Percentiles rank a stretch among this genome's conserved stretches.
phyloP scores from a whole-genome alignment of 2,888 invertebrate genomes.

The Azorinus chamasolen region DNA sequence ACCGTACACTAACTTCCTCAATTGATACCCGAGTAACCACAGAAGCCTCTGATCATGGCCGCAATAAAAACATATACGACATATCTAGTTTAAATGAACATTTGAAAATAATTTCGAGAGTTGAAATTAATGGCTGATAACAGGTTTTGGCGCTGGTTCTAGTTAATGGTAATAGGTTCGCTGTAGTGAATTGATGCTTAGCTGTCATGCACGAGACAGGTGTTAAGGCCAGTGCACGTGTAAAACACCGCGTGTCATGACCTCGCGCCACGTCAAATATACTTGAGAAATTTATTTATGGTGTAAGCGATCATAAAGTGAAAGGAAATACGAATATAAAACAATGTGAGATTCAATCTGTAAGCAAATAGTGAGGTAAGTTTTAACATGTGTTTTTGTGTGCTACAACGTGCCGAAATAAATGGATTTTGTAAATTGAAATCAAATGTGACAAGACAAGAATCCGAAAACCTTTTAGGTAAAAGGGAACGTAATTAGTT shows the following conservation, averaged over 20 bases:
- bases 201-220: constrained; percentile 45
- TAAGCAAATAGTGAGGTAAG: background rate
- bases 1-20: no score
- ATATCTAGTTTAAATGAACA: constrained; percentile 47
- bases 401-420: no score
- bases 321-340: constrained; percentile 38
- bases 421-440: no score
- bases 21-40: no score
- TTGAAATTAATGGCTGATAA: constrained; percentile 46
- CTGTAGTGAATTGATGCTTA: constrained; percentile 14
- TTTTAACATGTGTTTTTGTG: background rate
- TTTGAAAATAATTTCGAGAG: constrained; percentile 54
- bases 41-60: no score
- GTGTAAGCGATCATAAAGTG: constrained; percentile 3
- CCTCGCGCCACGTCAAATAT: constrained; percentile 3
- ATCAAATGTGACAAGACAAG: no score
- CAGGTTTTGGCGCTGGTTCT: constrained; percentile 45
- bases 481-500: no score
- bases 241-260: constrained; percentile 28
- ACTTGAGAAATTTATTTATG: background rate
- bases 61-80: background rate
- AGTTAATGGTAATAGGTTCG: constrained; percentile 27
- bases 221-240: constrained; percentile 52
- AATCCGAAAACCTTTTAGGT: no score
- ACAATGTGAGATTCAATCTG: background rate